Evolutionary conservation across 64 coral and sea anemone species (phyloP), one percentile per base, ranked within the genome.

Genomic region (Montipora capricornis): DNA sequence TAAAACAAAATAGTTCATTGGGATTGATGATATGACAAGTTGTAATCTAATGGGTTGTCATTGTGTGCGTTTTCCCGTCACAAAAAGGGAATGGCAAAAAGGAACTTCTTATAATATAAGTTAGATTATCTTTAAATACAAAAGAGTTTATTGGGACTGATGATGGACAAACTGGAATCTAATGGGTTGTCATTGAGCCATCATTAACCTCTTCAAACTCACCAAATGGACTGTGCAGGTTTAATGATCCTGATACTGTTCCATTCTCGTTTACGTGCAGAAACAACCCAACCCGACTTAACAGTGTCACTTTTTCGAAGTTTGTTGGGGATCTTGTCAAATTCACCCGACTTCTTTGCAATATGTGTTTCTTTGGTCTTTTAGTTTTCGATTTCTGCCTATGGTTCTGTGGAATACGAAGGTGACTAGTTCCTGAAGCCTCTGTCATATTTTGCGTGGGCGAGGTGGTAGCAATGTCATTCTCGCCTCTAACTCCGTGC

Each of bases 221-320:
- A 86, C 82, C 82, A 73, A 49, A 71, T 67, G 9, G 8, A 51
- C 82, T 86, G 7, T 62, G 4, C 48, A 45, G 87, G 52, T 79
- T 89, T 22, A 93, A 77, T 12, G 58, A 69, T 0, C 92, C 84
- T 14, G 92, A 93, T 52, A 93, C 24, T n/a, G 83, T 93, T 53
- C 92, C 92, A 88, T 93, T 93, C 0, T 2, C n/a, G 59, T 88
- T 64, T n/a, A 87, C 78, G 1, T 85, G 49, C 13, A 93, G 61
- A 44, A 93, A 93, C 10, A 68, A 68, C 0, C 92, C 92, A n/a
- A 93, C 84, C 14, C 92, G 92, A 74, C 75, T 61, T 73, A 93
- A 93, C 8, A 93, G 13, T 2, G 47, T 55, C 19, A 88, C 48
- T 88, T 47, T 59, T 45, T 66, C 20, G 24, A 13, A 73, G 61